These are phyloP conservation scores for Dromius quadrimaculatus DNA, from an alignment of 2,888 invertebrate genomes.

Conservation along the genomic window DNA sequence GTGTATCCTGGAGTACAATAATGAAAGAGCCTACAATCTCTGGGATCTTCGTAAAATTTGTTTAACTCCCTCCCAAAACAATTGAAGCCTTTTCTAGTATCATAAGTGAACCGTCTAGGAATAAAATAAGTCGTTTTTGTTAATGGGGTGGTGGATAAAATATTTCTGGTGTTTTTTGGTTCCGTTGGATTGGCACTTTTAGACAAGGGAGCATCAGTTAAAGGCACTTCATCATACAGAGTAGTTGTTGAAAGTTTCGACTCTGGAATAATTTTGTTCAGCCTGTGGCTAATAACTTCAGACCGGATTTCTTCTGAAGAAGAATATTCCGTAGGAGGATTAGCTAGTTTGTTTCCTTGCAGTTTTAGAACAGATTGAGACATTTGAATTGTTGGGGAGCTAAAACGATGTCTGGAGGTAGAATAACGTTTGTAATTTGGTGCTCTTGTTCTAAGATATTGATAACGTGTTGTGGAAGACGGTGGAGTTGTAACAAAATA, in stretches of 20 bases:
- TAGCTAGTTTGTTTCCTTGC: conserved; percentile 26
- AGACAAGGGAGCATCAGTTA: conserved; percentile 62
- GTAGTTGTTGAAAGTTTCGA: conserved; percentile 9
- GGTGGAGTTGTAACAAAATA: conserved; percentile 15
- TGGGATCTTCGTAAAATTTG: conserved; percentile 71
- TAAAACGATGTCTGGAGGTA: conserved; percentile 61
- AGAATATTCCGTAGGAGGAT: conserved; percentile 3
- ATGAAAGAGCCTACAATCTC: conserved; percentile 73
- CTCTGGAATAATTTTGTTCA: conserved; percentile 25
- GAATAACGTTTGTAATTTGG: conserved; percentile 54
- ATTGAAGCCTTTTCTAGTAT: conserved; percentile 64
- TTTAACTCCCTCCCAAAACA: conserved; percentile 70
- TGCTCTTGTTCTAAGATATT: conserved; percentile 48
- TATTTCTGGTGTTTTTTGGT: conserved; percentile 58
- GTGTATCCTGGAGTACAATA: conserved; percentile 73
- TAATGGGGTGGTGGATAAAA: conserved; percentile 62
- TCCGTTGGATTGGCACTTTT: conserved; percentile 64
- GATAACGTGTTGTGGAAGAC: conserved; percentile 54
- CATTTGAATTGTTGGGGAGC: conserved; percentile 44
- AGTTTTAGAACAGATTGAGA: conserved; percentile 45
- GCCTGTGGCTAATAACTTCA: conserved; percentile 17
- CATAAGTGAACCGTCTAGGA: conserved; percentile 31
- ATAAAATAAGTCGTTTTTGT: conserved; percentile 56
- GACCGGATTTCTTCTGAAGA: conserved; percentile 28
- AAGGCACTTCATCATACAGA: conserved; percentile 49